Base-by-base conservation (phyloP, 92 coral and sea anemone genomes). In the Blastomussa wellsi region DNA sequence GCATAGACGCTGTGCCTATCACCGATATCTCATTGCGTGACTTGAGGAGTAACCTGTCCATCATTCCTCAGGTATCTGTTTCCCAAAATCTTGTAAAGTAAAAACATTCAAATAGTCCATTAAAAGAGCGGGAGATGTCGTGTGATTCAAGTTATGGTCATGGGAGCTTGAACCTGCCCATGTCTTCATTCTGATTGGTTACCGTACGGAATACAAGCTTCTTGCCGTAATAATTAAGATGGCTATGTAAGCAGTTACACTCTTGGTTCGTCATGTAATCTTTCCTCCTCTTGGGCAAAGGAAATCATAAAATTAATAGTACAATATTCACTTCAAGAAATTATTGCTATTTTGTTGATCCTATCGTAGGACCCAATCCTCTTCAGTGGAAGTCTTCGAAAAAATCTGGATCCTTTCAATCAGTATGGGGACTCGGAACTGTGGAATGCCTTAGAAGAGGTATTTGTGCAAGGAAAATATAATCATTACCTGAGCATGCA, bases 371-470 rank as follows among this genome's bases (percentile, higher is more conserved):
- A 94, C 80, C 98, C 98, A 2, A 97, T 95, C 38, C 90, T 95
- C 16, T 95, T 95, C 69, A 92, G 94, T 52, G 98, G 98, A 49
- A 88, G 95, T 31, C 85, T 95, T 19, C 89, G 94, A 24, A 86
- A 82, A 53, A 96, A 96, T 72, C 78, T 96, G 59, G 99, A 96
- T 77, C 99, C 99, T 19, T 96, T 96, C 74, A 72, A 76, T 10
- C 81, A 90, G 60, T 93, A 92, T 78, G 77, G 90, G 17, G 99
- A 96, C 55, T 52, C 78, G 41, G 95, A 88, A 51, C 28, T 96
- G 57, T 96, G 99, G 99, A 86, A 91, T 73, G 95, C 97, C 59
- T 85, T 96, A 49, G 97, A 96, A 66, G 96, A 94, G 93, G 99
- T 94, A 32, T 14, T 85, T 57, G 8, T 59, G 5, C 1, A n/a